Evolutionary conservation across 1,140 invertebrate species (phyloP), one percentile per base, ranked within the genome.

Genomic region (Lineus longissimus): DNA sequence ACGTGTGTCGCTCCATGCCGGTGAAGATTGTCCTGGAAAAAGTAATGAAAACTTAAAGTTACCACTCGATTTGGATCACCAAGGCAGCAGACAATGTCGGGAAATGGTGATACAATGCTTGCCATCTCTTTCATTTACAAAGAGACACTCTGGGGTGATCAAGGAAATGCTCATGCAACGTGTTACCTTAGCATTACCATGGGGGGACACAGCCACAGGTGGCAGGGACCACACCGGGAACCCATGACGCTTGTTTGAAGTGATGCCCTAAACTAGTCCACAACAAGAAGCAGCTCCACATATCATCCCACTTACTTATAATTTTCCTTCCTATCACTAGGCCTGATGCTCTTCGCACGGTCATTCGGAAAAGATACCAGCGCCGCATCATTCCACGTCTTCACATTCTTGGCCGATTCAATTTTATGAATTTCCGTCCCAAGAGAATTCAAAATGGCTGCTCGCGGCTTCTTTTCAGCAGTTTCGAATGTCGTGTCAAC

Each of bases 341-440:
- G 78, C 40, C 78, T 61, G 13, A 82, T 74, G 60, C 81, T 82
- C 22, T 71, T 67, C 13, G 79, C 72, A 27, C 78, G 58, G 66
- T 82, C 81, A 73, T 82, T 82, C 7, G 81, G 81, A 62, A 81
- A 80, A 2, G 81, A 75, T 15, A 82, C 73, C 58, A 68, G 70
- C 17, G 66, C 67, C 17, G 66, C 62, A 6, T 61, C 31, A 54
- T 69, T 65, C 55, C 69, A 67, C 7, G 61, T 54, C n/a, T 51
- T 63, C 27, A 59, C 57, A 19, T 66, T 66, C 9, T 55, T 66
- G 17, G 41, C 51, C 15, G 55, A 58, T 31, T 65, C 59, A n/a
- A 72, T 51, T 9, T 65, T 64, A 62, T 79, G 79, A 19, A 80
- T 61, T 23, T 71, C 69, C 7, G 71, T 69, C 54, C 63, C 74